Percentiles rank a stretch among this genome's conserved stretches.
These are phyloP conservation scores for Ferrisia virgata DNA, from an alignment of 2,888 invertebrate species.

Conservation along the genomic window DNA sequence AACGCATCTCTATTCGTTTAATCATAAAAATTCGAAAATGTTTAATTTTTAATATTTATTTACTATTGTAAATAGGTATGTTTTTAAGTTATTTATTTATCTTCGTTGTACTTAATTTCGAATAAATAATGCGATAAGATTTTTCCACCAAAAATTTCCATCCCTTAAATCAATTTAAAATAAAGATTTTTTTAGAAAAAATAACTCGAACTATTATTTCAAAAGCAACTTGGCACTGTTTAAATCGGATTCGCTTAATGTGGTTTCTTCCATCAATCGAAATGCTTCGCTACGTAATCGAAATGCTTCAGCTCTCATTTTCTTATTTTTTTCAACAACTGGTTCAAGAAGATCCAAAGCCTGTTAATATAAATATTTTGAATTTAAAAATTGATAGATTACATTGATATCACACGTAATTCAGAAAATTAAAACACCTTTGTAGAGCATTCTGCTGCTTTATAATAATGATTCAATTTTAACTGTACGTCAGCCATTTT, in stretches of 20 bases:
- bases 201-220: background rate
- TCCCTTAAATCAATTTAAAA: background rate
- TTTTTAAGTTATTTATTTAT: slow-evolving; percentile 19
- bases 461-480: slow-evolving; percentile 69
- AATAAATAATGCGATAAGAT: background rate
- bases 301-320: slow-evolving; percentile 44
- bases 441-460: slow-evolving; percentile 62
- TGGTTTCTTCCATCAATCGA: background rate
- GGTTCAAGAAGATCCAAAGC: slow-evolving; percentile 46
- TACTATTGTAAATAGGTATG: slow-evolving; percentile 22
- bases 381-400: background rate
- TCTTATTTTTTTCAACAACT: slow-evolving; percentile 33
- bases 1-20: background rate
- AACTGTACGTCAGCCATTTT: slow-evolving; percentile 79
- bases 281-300: slow-evolving; percentile 36
- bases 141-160: background rate
- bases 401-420: background rate
- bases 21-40: background rate
- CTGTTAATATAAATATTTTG: background rate
- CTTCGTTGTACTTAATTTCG: background rate
- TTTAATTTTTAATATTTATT: slow-evolving; percentile 30
- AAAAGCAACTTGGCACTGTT: background rate
- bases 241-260: background rate
- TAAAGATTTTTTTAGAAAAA: background rate
- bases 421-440: slow-evolving; percentile 54